Evolutionary conservation across 1,140 invertebrate genomes (phyloP), one percentile per base, ranked within the genome.

Genomic region (Wiebesia pumilae): DNA sequence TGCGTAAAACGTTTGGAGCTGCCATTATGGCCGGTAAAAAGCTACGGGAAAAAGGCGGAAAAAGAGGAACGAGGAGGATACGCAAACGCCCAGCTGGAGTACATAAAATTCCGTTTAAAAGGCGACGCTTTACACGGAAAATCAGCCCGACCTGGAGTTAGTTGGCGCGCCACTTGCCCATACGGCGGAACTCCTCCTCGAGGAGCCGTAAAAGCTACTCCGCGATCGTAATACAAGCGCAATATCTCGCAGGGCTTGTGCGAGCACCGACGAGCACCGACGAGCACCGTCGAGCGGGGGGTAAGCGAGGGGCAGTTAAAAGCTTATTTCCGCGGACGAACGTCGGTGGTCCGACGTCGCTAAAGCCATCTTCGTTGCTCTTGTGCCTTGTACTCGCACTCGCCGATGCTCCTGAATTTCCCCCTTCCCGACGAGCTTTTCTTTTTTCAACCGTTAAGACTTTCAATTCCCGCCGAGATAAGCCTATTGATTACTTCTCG

Each of bases 101-200:
- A 24, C 62, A 80, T 78, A 85, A 80, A 85, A 35, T 43, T 4
- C 27, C 21, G 77, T 75, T 85, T 85, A 80, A 85, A 69, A 80
- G 58, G n/a, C 58, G 40, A 79, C 73, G 47, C 35, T 43, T 81
- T 67, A 16, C 33, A 30, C 35, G 79, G 21, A 24, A 38, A 67
- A 27, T 27, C 79, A 51, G 16, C 35, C 69, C 35, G 35, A 73
- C 33, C 6, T 14, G 62, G 6, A 65, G 62, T 65, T 65, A 27
- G 21, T 65, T 27, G 62, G 51, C 51, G 51, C 2, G 2, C 7
- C 19, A 19, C 58, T 62, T 16, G 58, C 43, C 9, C 58, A 7
- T n/a, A 62, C 21, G 38, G 3, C 24, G 0, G n/a, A 58, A 4
- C n/a, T n/a, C n/a, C 30, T 38, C 30, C 16, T 80, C 78, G 33